Evolutionary conservation across 2,888 invertebrate species (phyloP), one percentile per base, ranked within the genome.

Genomic region (Synergus itoensis): DNA sequence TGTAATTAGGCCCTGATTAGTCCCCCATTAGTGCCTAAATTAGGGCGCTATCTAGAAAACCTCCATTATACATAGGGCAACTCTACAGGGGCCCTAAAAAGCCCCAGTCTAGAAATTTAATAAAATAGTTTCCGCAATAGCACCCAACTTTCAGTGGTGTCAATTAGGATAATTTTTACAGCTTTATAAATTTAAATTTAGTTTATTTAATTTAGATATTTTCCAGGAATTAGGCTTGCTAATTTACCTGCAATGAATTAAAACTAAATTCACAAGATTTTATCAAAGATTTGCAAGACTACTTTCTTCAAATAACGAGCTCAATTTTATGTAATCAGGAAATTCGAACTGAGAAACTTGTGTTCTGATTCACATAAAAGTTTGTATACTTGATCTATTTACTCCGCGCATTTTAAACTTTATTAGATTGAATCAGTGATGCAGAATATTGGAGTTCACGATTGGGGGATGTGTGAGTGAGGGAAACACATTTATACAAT

Each of bases 391-490:
- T 36, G n/a, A 36, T 73, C n/a, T 53, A 16, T 16, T 73, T 53
- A 73, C 53, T 48, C 16, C 7, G 28, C 48, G 4, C 16, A 28
- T 69, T 48, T 69, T 28, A 69, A 21, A 69, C 21, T 69, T 69
- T 69, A 69, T 48, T 36, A 28, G 28, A 28, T 41, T 48, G 69
- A 69, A 69, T 69, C 48, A 69, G 16, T 21, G 16, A 53, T 48
- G 48, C 48, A 48, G 48, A 73, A 48, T 53, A 73, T 73, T n/a
- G n/a, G 16, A 14, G 53, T 11, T 53, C 28, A 73, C 3, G 9
- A 9, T 36, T 16, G 14, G 48, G 28, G 21, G 12, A 8, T 73
- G 36, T 73, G 5, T 53, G 73, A 73, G 73, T 36, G n/a, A 73
- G 16, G 53, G 36, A 73, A 73, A 53, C n/a, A 53, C n/a, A 36